Percentiles rank a stretch among this genome's conserved stretches.
Evolutionary conservation across 2,888 invertebrate genomes (phyloP).

Genomic region (Athalia cordata): DNA sequence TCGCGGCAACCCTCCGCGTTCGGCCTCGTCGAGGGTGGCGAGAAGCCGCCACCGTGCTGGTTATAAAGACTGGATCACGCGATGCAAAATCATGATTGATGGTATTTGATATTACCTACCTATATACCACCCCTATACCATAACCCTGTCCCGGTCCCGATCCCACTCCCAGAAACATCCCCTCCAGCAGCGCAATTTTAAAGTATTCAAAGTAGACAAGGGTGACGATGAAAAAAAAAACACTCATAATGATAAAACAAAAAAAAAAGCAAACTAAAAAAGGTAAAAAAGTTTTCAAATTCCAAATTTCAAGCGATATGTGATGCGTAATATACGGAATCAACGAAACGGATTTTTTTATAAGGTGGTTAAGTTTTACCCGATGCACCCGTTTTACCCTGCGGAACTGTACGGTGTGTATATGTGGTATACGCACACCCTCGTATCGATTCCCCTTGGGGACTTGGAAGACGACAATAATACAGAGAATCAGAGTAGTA

Average conservation of each 20-base stretch:
- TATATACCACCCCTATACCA: constrained; percentile 49
- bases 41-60: constrained; percentile 51
- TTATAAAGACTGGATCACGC: constrained; percentile 56
- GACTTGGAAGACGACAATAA: constrained; percentile 59
- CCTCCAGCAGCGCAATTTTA: too few species aligned
- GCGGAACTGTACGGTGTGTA: too few species aligned
- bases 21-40: constrained; percentile 30
- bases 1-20: neutral
- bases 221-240: too few species aligned
- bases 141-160: neutral
- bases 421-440: neutral
- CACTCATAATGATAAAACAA: too few species aligned
- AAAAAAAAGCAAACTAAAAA: too few species aligned
- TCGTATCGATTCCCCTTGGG: too few species aligned
- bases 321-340: too few species aligned
- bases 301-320: neutral
- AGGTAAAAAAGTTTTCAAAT: neutral
- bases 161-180: neutral
- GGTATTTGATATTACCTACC: constrained; percentile 51
- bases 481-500: constrained; percentile 48
- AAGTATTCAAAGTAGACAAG: too few species aligned
- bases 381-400: too few species aligned
- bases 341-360: too few species aligned
- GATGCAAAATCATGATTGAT: constrained; percentile 57
- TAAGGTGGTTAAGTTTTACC: too few species aligned